Evolutionary conservation across 2,888 invertebrate genomes (phyloP).

Genomic region (Aphodius granarius): DNA sequence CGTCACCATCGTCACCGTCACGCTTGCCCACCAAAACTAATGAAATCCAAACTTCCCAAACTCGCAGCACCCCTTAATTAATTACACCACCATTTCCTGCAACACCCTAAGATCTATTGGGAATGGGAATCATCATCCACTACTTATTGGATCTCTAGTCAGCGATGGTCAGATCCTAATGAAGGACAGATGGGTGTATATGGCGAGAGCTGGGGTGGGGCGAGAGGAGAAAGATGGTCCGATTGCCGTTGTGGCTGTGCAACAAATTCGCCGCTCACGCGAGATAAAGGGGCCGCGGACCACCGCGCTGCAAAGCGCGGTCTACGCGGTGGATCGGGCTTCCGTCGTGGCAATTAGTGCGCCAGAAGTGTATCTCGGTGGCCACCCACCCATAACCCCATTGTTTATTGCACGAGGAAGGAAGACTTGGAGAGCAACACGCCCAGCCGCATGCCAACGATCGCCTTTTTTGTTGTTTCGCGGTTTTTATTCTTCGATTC

Average conservation of each 20-base stretch:
- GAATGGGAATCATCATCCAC: neutral
- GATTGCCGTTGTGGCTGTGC: neutral
- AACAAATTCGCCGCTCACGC: neutral
- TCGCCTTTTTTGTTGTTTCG: neutral
- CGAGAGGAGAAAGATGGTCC: neutral
- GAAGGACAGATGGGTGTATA: neutral
- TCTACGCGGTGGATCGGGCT: neutral
- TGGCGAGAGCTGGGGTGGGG: neutral
- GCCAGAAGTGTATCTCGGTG: constrained; percentile 10
- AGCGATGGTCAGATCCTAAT: neutral
- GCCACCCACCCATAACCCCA: constrained; percentile 14
- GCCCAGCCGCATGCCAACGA: constrained; percentile 1
- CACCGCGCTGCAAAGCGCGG: neutral
- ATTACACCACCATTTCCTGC: neutral
- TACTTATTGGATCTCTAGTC: neutral
- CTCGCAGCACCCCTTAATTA: neutral
- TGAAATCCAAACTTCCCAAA: neutral
- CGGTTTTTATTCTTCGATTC: neutral
- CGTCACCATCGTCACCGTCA: neutral
- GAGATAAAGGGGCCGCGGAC: neutral
- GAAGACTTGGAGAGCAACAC: neutral
- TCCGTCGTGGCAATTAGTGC: constrained; percentile 10
- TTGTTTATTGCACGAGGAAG: constrained; percentile 14
- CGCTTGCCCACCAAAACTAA: neutral
- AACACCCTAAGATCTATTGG: neutral